phyloP scores from a whole-genome alignment of 2,113 vertebrate genomes.

The Pygoscelis antarcticus region DNA sequence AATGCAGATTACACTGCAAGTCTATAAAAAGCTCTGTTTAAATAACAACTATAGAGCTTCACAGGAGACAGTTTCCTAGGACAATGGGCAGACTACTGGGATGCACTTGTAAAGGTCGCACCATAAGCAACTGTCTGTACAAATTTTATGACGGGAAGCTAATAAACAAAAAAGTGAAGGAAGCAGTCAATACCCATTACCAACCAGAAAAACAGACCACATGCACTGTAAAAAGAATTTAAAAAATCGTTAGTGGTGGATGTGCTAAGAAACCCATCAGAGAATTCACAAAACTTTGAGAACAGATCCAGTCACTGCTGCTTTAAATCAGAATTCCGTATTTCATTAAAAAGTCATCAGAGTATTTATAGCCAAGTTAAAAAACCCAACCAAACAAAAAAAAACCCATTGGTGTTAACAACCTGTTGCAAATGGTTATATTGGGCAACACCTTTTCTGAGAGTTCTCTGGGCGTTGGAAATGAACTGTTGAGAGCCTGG shows the following conservation, averaged over 20 bases:
- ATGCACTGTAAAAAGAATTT: neutral
- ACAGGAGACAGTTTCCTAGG: neutral
- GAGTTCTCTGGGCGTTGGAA: neutral
- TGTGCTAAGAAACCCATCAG: neutral
- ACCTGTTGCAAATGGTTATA: neutral
- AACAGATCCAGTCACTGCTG: neutral
- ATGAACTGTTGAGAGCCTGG: neutral
- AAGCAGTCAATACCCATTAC: neutral
- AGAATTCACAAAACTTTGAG: neutral
- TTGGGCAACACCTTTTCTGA: neutral
- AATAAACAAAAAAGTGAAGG: neutral
- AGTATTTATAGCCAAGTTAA: neutral
- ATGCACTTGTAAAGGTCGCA: neutral
- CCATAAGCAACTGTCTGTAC: neutral
- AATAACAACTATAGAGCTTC: neutral
- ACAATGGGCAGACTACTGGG: neutral
- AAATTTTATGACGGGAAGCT: neutral
- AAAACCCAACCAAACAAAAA: neutral
- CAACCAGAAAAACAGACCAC: neutral
- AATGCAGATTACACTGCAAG: neutral
- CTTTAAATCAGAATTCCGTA: neutral
- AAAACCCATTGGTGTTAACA: neutral
- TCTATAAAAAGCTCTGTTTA: neutral
- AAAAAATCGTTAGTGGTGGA: neutral
- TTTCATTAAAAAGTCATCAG: constrained; percentile 9